Percentiles rank a stretch among this genome's conserved stretches.
Conservation (phyloP, 2,797 vertebrate species). For the Danio tinwini region DNA sequence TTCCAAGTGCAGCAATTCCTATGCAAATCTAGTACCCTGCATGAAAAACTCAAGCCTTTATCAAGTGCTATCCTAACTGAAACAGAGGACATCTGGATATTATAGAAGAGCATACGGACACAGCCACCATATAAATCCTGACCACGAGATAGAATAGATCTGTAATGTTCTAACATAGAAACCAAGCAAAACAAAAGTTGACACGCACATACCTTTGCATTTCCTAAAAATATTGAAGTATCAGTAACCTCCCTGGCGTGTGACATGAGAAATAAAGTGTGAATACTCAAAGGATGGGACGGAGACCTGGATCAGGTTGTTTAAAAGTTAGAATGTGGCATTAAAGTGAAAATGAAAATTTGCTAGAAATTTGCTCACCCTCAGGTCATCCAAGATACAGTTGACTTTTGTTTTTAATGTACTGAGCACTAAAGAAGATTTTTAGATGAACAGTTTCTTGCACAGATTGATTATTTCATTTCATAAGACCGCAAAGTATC, state of each 20-base stretch:
- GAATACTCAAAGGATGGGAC: not conserved
- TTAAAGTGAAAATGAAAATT: not conserved
- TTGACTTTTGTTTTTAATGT: too few relatives aligned
- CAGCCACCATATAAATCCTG: not conserved
- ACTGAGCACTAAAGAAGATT: too few relatives aligned
- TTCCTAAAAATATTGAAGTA: not conserved
- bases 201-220: not conserved
- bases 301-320: not conserved
- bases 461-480: too few relatives aligned
- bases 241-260: not conserved
- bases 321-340: not conserved
- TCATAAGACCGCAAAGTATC: too few relatives aligned
- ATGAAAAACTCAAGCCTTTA: not conserved
- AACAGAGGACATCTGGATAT: not conserved
- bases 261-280: not conserved
- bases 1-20: constrained; percentile 6
- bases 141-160: constrained; percentile 2
- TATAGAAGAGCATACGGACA: not conserved
- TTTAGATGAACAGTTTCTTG: too few relatives aligned
- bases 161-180: not conserved
- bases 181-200: not conserved
- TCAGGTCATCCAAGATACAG: too few relatives aligned
- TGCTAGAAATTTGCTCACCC: too few relatives aligned
- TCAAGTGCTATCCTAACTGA: not conserved
- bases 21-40: not conserved